Base-by-base conservation (phyloP, 2,888 invertebrate genomes). In the Frankliniella fusca region DNA sequence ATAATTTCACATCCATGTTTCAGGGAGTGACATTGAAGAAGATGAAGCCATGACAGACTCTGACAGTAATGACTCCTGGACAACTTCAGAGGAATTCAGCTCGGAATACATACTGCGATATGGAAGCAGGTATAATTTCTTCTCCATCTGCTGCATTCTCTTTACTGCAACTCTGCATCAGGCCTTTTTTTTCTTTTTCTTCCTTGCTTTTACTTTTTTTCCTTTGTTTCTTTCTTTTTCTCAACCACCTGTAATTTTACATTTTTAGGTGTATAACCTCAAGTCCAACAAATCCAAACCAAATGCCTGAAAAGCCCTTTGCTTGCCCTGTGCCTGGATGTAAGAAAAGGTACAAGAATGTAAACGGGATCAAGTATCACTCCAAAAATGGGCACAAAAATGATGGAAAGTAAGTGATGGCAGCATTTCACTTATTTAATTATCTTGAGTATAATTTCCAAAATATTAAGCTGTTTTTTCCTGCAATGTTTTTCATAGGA, bases 281-380 rank as follows among this genome's bases (percentile, higher is more conserved):
- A 11, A 84, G 81, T 81, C 83, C 84, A 20, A 83, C 84, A 50
- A 81, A 81, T 50, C 84, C 85, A 18, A 84, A 85, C 27, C 70
- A 76, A 12, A n/a, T 76, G 70, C 70, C 88, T 84, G 94, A 94
- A 87, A 95, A 94, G 87, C 95, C 95, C 0, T 95, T 94, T 88
- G 93, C 93, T 11, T 96, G 96, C 87, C 94, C 95, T 0, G 93
- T 95, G 83, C 94, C 94, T 81, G 95, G 95, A 80, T 96, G 95
- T 89, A 94, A 94, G 88, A 96, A 96, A 87, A 91, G 94, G 79
- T 96, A 96, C 89, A 95, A 95, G 88, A 96, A 95, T 87, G 93
- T 95, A 83, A 95, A 95, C 88, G 95, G 95, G 83, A 95, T 95
- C 86, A 95, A 95, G 87, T 95, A 96, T 88, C 95, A 96, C 89